Conservation (phyloP, 2,797 vertebrate species). For the Cephalopachus bancanus region DNA sequence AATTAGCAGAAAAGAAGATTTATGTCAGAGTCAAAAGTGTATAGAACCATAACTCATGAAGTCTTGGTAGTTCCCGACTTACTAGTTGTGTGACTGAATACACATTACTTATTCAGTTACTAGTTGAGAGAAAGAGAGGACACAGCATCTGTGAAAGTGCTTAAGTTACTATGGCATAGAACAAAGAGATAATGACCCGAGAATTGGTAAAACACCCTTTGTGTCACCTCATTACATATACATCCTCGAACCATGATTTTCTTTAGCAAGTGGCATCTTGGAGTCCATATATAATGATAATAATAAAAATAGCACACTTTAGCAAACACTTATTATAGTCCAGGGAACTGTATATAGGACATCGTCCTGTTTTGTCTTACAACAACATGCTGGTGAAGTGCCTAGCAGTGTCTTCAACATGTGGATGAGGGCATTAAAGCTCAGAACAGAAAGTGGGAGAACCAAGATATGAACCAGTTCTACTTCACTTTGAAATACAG, state of each 20-base stretch:
- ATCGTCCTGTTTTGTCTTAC: neutral
- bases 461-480: neutral
- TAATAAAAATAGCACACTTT: neutral
- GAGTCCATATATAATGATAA: neutral
- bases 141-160: neutral
- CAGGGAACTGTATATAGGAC: neutral
- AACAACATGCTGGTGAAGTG: neutral
- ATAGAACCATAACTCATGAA: neutral
- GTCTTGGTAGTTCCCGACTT: neutral
- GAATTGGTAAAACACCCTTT: neutral
- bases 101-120: neutral
- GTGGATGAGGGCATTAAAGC: neutral
- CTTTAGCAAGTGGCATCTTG: neutral
- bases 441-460: neutral
- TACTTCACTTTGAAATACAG: neutral
- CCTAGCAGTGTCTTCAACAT: neutral
- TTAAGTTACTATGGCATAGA: neutral
- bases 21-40: neutral
- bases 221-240: neutral
- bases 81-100: neutral
- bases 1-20: neutral
- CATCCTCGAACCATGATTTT: neutral
- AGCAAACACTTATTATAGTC: neutral
- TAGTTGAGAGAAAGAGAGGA: neutral
- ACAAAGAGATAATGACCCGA: neutral